Percentiles rank a stretch among this genome's conserved stretches.
Conservation (phyloP, 2,888 invertebrate genomes). For the Tetanocera ferruginea region DNA sequence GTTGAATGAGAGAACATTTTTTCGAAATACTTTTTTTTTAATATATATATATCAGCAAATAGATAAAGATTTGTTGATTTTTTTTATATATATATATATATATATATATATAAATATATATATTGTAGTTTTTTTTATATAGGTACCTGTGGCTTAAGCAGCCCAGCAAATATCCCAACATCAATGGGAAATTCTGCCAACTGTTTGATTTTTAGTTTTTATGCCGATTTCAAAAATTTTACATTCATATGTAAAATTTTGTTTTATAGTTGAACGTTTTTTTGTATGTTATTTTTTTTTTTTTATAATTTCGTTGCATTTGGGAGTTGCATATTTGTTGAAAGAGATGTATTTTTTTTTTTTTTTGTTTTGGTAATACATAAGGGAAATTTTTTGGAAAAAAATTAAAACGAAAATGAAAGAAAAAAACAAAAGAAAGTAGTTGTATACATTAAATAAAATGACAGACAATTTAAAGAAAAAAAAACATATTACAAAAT, state of each 20-base stretch:
- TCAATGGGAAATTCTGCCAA: constrained; percentile 82
- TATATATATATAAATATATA: too few species aligned
- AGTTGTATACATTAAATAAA: background rate
- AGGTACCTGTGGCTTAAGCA: constrained; percentile 75
- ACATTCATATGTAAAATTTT: constrained; percentile 34
- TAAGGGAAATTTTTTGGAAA: constrained; percentile 8
- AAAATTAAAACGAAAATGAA: background rate
- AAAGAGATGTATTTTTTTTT: constrained; percentile 19
- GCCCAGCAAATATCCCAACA: constrained; percentile 83
- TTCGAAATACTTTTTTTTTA: too few species aligned
- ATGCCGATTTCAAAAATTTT: constrained; percentile 15
- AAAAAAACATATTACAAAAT: background rate
- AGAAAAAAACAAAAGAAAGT: background rate
- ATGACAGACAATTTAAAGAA: background rate
- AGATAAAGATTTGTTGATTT: background rate
- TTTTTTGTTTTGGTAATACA: constrained; percentile 13
- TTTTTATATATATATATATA: too few species aligned
- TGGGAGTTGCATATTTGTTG: constrained; percentile 17
- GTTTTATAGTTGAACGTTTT: constrained; percentile 11
- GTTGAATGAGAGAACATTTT: too few species aligned
- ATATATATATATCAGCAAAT: too few species aligned
- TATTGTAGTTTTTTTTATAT: constrained; percentile 48
- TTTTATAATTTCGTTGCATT: constrained; percentile 25
- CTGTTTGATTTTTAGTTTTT: constrained; percentile 59
- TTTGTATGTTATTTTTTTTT: background rate